phyloP scores from a whole-genome alignment of 2,113 vertebrate species.

The Apteryx owenii region DNA sequence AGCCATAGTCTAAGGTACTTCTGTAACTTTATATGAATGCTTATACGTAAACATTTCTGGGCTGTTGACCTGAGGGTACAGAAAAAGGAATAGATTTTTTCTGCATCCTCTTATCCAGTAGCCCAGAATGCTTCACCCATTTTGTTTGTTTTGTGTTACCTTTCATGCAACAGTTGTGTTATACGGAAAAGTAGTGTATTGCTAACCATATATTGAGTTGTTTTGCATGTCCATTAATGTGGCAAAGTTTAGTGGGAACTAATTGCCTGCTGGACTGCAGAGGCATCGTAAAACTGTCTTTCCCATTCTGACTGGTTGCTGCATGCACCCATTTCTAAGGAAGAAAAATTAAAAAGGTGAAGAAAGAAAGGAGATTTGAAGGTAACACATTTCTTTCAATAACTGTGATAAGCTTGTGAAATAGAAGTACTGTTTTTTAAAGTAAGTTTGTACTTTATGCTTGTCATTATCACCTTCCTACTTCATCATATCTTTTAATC shows the following conservation, averaged over 20 bases:
- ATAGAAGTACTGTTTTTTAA: neutral
- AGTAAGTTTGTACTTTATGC: neutral
- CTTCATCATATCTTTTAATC: neutral
- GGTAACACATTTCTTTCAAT: conserved; percentile 60
- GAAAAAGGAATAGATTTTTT: neutral
- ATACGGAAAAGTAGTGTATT: conserved; percentile 32
- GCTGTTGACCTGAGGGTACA: neutral
- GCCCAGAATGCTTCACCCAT: neutral
- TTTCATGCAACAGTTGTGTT: conserved; percentile 4
- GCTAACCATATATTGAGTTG: conserved; percentile 77
- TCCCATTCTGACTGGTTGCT: conserved; percentile 70
- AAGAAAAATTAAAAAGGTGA: conserved; percentile 64
- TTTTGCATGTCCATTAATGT: conserved; percentile 76
- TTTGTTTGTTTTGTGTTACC: conserved; percentile 4
- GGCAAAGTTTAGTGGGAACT: conserved; percentile 62
- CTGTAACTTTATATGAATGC: neutral
- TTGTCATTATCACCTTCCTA: neutral
- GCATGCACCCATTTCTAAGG: conserved; percentile 69
- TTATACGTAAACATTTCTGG: neutral
- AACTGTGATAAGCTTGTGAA: conserved; percentile 29
- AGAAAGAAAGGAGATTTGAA: conserved; percentile 68
- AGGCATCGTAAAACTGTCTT: conserved; percentile 69
- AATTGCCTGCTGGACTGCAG: conserved; percentile 74
- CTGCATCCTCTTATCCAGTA: neutral
- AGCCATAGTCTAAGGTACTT: neutral